phyloP scores from a whole-genome alignment of 2,797 vertebrate genomes.

The Zenarchopterus dispar region DNA sequence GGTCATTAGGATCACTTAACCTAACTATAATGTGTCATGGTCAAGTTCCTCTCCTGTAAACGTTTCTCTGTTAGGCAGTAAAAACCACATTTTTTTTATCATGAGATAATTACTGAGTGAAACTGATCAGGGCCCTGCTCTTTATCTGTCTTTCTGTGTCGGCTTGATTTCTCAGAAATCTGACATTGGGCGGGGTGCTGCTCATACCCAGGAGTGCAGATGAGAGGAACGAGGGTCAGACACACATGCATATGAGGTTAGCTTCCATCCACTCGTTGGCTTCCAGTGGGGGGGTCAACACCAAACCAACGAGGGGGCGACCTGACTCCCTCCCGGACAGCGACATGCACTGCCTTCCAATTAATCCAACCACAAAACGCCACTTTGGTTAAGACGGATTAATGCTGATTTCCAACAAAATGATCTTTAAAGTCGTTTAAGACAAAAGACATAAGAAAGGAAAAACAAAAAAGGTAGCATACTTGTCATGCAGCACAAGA shows the following conservation, averaged over 20 bases:
- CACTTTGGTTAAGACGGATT: slow-evolving; percentile 76
- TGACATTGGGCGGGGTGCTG: slow-evolving; percentile 79
- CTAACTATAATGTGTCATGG: slow-evolving; percentile 24
- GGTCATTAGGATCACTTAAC: slow-evolving; percentile 19
- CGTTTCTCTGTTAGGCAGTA: slow-evolving; percentile 20
- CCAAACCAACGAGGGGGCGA: slow-evolving; percentile 76
- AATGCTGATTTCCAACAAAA: slow-evolving; percentile 65
- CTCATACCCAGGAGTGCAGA: slow-evolving; percentile 87
- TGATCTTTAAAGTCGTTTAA: slow-evolving; percentile 54
- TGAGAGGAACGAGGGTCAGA: slow-evolving; percentile 80
- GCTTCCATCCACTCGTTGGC: slow-evolving; percentile 81
- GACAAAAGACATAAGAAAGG: slow-evolving; percentile 31
- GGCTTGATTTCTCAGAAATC: slow-evolving; percentile 55
- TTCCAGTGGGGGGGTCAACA: slow-evolving; percentile 79
- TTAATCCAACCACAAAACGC: slow-evolving; percentile 80
- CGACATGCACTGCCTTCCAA: slow-evolving; percentile 84
- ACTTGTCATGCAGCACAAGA: slow-evolving; percentile 85
- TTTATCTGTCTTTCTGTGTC: slow-evolving; percentile 42
- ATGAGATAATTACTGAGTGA: slow-evolving; percentile 32
- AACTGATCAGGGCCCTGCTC: slow-evolving; percentile 43
- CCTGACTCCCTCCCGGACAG: slow-evolving; percentile 78
- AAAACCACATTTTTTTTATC: slow-evolving; percentile 26
- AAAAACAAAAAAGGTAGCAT: slow-evolving; percentile 58
- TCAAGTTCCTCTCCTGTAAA: slow-evolving; percentile 26
- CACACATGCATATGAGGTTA: slow-evolving; percentile 86